Evolutionary conservation across 2,113 vertebrate species (phyloP), one percentile per base, ranked within the genome.

Genomic region (Centrocercus urophasianus): DNA sequence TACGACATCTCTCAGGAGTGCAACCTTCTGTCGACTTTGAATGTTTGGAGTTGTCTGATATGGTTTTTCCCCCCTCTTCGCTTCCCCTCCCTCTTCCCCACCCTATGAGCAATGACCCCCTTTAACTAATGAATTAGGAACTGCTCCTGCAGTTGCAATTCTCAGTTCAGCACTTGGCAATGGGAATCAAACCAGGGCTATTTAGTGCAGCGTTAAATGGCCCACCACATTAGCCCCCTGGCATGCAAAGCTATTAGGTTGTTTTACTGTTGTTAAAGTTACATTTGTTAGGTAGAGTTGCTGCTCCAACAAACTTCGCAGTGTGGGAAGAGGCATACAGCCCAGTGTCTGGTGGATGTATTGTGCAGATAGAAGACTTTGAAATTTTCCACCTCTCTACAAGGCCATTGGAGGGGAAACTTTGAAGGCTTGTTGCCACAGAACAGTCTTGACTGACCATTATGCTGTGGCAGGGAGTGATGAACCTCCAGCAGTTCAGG

Each of bases 191-290:
- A 97, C 96, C 95, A 90, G 93, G 97, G 96, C 98, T 98, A 97
- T 98, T 98, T 98, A 98, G 97, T 97, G 97, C 97, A 97, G 97
- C 97, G 88, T 97, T 97, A 98, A 98, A 98, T 98, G 97, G 97
- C 96, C 97, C 91, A 81, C 97, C 97, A 92, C 98, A 98, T 98
- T 98, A 98, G 98, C 97, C 98, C 97, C 98, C 98, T 95, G 97
- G 98, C 97, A 98, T 61, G 98, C 96, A 27, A 89, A 97, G 97
- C 98, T 98, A 98, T 98, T 98, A 98, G 97, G 91, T 95, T 97
- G 98, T 97, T 98, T 98, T 97, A 98, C 93, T 98, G 97, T 98
- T 98, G 97, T 98, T 97, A 97, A 98, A 98, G 97, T 98, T 98
- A 91, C 97, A 97, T 98, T 98, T 98, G 97, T 98, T 97, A 97